Evolutionary conservation across 2,888 invertebrate species (phyloP).

Genomic region (Cancer borealis): DNA sequence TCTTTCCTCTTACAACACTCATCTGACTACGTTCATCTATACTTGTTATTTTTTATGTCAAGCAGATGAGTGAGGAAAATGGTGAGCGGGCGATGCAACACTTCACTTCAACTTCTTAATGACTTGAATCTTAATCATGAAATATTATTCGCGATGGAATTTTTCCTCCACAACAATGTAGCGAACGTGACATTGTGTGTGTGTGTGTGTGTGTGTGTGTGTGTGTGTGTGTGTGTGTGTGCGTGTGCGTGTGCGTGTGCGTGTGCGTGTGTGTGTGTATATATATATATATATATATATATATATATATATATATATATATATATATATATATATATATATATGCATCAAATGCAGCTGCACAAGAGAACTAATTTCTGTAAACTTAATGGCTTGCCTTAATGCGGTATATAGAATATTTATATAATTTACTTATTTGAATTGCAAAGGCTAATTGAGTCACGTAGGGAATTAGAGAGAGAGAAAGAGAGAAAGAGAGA

Average conservation of each 20-base stretch:
- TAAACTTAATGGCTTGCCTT: neutral
- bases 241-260: conserved; percentile 26
- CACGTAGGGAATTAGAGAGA: conserved; percentile 2
- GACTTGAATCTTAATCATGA: neutral
- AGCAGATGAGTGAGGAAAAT: neutral
- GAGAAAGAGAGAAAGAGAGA: conserved; percentile 31
- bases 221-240: conserved; percentile 40
- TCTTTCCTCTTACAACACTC: neutral
- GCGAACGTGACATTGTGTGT: neutral
- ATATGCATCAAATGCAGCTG: neutral
- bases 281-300: too few relatives aligned
- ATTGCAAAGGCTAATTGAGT: neutral
- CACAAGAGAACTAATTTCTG: conserved; percentile 14
- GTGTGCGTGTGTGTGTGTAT: neutral
- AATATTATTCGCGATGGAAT: neutral
- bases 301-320: too few relatives aligned
- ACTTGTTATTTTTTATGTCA: too few relatives aligned
- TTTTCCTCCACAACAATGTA: neutral
- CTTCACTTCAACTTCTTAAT: neutral
- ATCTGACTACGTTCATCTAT: too few relatives aligned
- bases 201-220: conserved; percentile 23
- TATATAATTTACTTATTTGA: conserved; percentile 29
- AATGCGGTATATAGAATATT: neutral
- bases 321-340: neutral
- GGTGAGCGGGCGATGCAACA: neutral